These are phyloP conservation scores for Falcaria lacertinaria DNA, from an alignment of 2,888 invertebrate species.

Conservation along the genomic window DNA sequence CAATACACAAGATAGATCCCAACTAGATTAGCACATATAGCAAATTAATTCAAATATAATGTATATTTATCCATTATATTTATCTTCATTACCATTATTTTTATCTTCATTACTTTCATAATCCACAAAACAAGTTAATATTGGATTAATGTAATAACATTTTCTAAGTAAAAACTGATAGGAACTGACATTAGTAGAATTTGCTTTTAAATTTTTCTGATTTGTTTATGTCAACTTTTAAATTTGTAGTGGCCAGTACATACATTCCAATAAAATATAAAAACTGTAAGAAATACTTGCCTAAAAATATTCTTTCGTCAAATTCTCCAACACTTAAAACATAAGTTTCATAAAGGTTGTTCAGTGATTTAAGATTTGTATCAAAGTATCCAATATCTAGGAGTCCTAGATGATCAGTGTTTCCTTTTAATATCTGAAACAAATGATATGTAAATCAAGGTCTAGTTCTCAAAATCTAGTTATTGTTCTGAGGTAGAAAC, in stretches of 20 bases:
- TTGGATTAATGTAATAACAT: constrained; percentile 37
- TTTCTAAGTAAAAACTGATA: constrained; percentile 19
- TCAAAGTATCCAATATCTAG: constrained; percentile 91
- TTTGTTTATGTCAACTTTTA: background rate
- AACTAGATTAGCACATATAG: too few species aligned
- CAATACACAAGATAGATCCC: too few species aligned
- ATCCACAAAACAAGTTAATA: constrained; percentile 41
- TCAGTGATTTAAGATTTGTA: constrained; percentile 89
- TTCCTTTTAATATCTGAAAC: constrained; percentile 85
- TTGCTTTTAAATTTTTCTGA: background rate
- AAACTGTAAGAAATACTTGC: constrained; percentile 79
- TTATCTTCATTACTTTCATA: constrained; percentile 35
- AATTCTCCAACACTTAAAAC: constrained; percentile 95
- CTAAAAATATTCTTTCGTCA: constrained; percentile 97
- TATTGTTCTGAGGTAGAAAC: too few species aligned
- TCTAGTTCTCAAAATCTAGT: too few species aligned
- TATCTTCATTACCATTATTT: too few species aligned
- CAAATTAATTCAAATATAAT: background rate
- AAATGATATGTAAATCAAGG: constrained; percentile 4
- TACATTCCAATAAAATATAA: too few species aligned
- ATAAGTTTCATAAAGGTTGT: constrained; percentile 93
- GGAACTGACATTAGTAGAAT: background rate
- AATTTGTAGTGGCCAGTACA: background rate
- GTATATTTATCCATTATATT: background rate
- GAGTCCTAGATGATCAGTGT: constrained; percentile 84